Evolutionary conservation across 1,140 invertebrate genomes (phyloP), one percentile per base, ranked within the genome.

Genomic region (Thaumatotibia leucotreta): DNA sequence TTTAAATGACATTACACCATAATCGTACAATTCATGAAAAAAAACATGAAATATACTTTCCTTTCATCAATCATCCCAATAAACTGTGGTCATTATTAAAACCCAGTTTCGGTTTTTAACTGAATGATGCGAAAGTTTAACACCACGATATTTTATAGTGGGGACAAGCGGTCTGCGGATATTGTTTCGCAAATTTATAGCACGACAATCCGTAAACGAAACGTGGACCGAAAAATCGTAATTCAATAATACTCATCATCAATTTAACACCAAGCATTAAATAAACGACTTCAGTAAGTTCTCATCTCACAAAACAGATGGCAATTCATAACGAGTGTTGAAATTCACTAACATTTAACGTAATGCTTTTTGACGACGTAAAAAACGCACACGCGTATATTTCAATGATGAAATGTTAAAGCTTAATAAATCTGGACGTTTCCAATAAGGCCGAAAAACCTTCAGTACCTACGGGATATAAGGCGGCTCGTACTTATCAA

Each of bases 351-450:
- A 79, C 74, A 71, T 72, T 79, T 74, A 77, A 74, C 67, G 67
- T 73, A 76, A 74, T 74, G 71, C 66, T 35, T 79, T 77, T 73
- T 70, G 77, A 69, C 69, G 68, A 71, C 73, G 64, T 70, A 65
- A 75, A 76, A 74, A 76, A 27, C 24, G 22, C n/a, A 58, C 17
- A 49, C 65, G 64, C 31, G 67, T 70, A 45, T 39, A 69, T 70
- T 75, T 79, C 63, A 74, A 77, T 76, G 75, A 82, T 73, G 73
- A 76, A 75, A 67, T 61, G 67, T 79, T 75, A 80, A 75, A 72
- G 70, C 69, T 72, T 69, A 76, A 79, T 80, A 82, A 83, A 83
- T 83, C 69, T 52, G 39, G 50, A 75, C 64, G 69, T 73, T 61
- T 72, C 77, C 70, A 74, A 75, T 80, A 52, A 39, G 29, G 39